Evolutionary conservation across 2,797 vertebrate genomes (phyloP), one percentile per base, ranked within the genome.

Genomic region (Perdix hodgsoniae): DNA sequence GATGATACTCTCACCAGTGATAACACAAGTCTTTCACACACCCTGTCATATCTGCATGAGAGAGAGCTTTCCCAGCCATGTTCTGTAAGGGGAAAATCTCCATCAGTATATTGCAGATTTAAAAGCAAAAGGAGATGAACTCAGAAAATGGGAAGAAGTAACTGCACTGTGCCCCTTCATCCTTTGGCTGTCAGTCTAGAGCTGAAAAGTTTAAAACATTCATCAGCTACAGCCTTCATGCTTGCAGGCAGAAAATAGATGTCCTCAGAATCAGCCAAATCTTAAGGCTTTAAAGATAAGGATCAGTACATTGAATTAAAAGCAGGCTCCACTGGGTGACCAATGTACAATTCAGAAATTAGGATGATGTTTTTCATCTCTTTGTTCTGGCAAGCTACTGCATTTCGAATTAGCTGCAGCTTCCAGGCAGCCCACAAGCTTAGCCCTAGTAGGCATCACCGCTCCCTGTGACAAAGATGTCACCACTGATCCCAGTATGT

Each of bases 211-310:
- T 9, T 47, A 69, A 91, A 96, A 91, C 85, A 77, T 27, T 86
- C 9, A 75, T 72, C 84, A 80, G 6, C 40, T 79, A 40, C 85
- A 88, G 59, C 39, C 60, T 65, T 90, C 42, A 35, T 64, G 56
- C 44, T 79, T 76, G 70, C 35, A 92, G 42, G 47, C 56, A 92
- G 63, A 95, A 95, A 95, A 94, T 11, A 83, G 73, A 88, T 61
- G 18, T 75, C 70, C 70, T 86, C 23, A 52, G 86, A 92, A 47
- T 66, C 70, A 91, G 79, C 27, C 57, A 70, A 61, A 79, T 66
- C 82, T 81, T 88, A 45, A 86, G 59, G 75, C 40, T 94, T 94
- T 75, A 59, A 42, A 90, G 84, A 83, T 88, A 95, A 91, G 70
- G 50, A 78, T 66, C 72, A 78, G 29, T 47, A 54, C 4, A 1